phyloP scores from a whole-genome alignment of 2,797 vertebrate genomes.

The Sparidentex hasta region DNA sequence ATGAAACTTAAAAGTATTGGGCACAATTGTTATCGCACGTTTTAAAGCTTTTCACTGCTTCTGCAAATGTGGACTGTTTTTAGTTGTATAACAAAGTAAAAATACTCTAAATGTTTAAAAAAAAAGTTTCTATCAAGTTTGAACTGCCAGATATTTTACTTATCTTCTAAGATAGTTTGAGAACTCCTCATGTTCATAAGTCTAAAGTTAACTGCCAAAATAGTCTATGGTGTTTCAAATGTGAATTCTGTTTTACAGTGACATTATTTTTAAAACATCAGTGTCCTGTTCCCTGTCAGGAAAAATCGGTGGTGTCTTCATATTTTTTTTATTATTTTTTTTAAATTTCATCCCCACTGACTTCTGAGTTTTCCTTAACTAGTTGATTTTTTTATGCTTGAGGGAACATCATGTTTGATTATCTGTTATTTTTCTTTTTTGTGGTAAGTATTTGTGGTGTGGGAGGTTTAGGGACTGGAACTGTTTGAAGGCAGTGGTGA shows the following conservation, averaged over 20 bases:
- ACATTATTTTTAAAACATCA: slow-evolving; percentile 17
- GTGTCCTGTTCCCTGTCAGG: slow-evolving; percentile 37
- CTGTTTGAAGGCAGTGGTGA: slow-evolving; percentile 66
- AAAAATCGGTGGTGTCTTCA: slow-evolving; percentile 27
- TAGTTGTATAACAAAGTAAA: neutral
- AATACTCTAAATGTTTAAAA: slow-evolving; percentile 14
- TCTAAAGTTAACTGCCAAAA: slow-evolving; percentile 61
- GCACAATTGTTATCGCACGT: neutral
- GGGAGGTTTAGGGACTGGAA: slow-evolving; percentile 62
- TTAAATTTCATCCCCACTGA: slow-evolving; percentile 1
- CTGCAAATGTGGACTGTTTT: neutral
- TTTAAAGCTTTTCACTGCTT: slow-evolving; percentile 5
- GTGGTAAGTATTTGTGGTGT: slow-evolving; percentile 49
- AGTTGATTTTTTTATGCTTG: slow-evolving; percentile 53
- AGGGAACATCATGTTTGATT: slow-evolving; percentile 60
- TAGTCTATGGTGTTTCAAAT: slow-evolving; percentile 35
- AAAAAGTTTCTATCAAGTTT: slow-evolving; percentile 7
- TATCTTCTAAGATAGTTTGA: slow-evolving; percentile 15
- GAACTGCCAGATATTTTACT: slow-evolving; percentile 4
- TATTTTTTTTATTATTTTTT: too few species aligned
- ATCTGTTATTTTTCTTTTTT: slow-evolving; percentile 22
- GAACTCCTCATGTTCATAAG: slow-evolving; percentile 65
- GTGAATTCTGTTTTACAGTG: slow-evolving; percentile 37
- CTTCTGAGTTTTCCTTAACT: slow-evolving; percentile 39
- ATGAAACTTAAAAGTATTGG: slow-evolving; percentile 2